phyloP scores from a whole-genome alignment of 2,797 vertebrate genomes.

The Dromococcyx pavoninus region DNA sequence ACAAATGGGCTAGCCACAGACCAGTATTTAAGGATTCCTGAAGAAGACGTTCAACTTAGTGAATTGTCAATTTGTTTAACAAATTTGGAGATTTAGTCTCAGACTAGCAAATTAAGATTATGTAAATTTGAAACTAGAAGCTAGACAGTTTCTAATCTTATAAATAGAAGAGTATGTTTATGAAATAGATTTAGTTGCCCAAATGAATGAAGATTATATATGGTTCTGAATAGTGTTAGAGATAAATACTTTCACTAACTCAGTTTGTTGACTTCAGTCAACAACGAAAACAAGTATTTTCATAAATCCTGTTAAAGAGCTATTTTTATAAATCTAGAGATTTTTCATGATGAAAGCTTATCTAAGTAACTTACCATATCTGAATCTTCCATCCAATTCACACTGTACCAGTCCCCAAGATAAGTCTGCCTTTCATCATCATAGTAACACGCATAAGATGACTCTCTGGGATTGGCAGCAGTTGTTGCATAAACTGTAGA shows the following conservation, averaged over 20 bases:
- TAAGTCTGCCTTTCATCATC: conserved; percentile 89
- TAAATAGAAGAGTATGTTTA: not conserved
- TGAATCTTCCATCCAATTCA: conserved; percentile 99
- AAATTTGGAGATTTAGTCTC: not conserved
- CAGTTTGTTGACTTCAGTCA: not conserved
- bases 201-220: not conserved
- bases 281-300: not conserved
- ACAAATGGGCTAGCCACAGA: not conserved
- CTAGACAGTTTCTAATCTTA: not conserved
- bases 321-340: not conserved
- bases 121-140: not conserved
- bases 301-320: not conserved
- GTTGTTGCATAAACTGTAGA: conserved; percentile 92
- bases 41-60: not conserved
- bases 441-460: conserved; percentile 96
- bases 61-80: not conserved
- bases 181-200: not conserved
- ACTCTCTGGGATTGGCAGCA: conserved; percentile 87
- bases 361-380: conserved; percentile 79
- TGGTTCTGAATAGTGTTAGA: not conserved
- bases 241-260: not conserved
- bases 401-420: conserved; percentile 97
- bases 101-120: not conserved
- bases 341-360: not conserved
- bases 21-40: not conserved